Base-by-base conservation (phyloP, 2,888 invertebrate genomes). In the Hypercompe scribonia region DNA sequence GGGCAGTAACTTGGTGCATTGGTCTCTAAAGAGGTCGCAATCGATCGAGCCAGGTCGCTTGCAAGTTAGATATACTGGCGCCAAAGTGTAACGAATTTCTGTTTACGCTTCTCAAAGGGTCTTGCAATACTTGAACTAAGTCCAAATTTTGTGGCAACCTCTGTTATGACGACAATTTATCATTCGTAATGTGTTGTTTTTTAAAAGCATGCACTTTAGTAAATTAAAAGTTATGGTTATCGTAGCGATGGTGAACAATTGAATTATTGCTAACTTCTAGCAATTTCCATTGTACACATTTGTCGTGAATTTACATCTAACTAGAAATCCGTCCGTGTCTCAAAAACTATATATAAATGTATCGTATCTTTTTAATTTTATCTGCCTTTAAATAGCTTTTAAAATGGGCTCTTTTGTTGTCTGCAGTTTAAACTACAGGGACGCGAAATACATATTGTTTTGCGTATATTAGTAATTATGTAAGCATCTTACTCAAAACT, bases 1-100 rank as follows among this genome's bases (percentile, higher is more conserved):
- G 90, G 92, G 91, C 90, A 88, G 90, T 87, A 86, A 90, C 90
- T 90, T 90, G 92, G 95, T 95, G 95, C 95, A 95, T 93, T 90
- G 95, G 89, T 92, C 95, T 91, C 89, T 90, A 95, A 95, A 91
- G 92, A 90, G 95, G 95, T 95, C 95, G 91, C 82, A 84, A 95
- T 95, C 94, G 95, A 95, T 95, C 93, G 86, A 81, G 84, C 83
- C 90, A 86, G 90, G 91, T 90, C 91, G 90, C 84, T 77, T 86
- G 86, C 84, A 85, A 81, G 82, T 89, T 87, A 83, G 86, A 83
- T 88, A 90, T 89, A 90, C 87, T 86, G 88, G 88, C 90, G 90
- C 91, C 90, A 87, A 90, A 90, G 88, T 87, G 87, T 84, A 88
- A 86, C 84, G 85, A 82, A 88, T 90, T 89, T 87, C 84, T 87